A percentile compares a stretch with the other conserved stretches of the same genome.
Conservation (phyloP, 2,888 invertebrate species). For the Aleiodes testaceus region DNA sequence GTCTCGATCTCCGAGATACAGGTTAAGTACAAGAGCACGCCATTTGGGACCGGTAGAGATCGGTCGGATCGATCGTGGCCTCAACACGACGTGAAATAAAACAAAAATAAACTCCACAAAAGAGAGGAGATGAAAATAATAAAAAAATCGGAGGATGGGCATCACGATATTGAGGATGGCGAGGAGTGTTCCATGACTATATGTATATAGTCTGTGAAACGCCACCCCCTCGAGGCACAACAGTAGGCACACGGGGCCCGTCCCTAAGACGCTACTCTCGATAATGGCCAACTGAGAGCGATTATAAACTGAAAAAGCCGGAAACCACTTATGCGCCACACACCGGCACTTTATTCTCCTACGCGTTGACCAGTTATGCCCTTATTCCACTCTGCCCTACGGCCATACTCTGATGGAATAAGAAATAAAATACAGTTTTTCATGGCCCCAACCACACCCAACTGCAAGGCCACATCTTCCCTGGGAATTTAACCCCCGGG, state of each 20-base stretch:
- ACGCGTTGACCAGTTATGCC: slow-evolving; percentile 16
- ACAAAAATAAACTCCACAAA: slow-evolving; percentile 11
- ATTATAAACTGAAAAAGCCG: slow-evolving; percentile 72
- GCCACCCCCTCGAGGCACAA: slow-evolving; percentile 57
- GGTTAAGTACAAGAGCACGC: slow-evolving; percentile 19
- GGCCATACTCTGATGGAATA: slow-evolving; percentile 26
- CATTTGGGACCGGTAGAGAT: slow-evolving; percentile 33
- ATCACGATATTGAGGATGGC: slow-evolving; percentile 35
- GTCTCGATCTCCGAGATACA: slow-evolving; percentile 34
- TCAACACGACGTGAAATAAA: slow-evolving; percentile 31
- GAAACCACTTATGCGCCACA: slow-evolving; percentile 69
- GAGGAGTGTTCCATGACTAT: slow-evolving; percentile 16
- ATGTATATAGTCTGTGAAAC: slow-evolving; percentile 26
- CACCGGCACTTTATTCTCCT: slow-evolving; percentile 57
- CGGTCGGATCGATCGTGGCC: slow-evolving; percentile 40
- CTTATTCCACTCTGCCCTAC: slow-evolving; percentile 24
- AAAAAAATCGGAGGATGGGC: slow-evolving; percentile 44
- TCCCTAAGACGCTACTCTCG: slow-evolving; percentile 66
- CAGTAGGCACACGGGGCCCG: slow-evolving; percentile 67
- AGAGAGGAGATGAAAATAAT: slow-evolving; percentile 30
- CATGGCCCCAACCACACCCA: slow-evolving; percentile 42
- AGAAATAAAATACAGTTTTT: slow-evolving; percentile 4
- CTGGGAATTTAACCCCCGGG: slow-evolving; percentile 32
- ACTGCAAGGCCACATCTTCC: slow-evolving; percentile 17
- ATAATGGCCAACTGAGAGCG: slow-evolving; percentile 63